Percentiles rank a stretch among this genome's conserved stretches.
These are phyloP conservation scores for Oncorhynchus clarkii DNA, from an alignment of 2,113 vertebrate genomes.

Conservation along the genomic window DNA sequence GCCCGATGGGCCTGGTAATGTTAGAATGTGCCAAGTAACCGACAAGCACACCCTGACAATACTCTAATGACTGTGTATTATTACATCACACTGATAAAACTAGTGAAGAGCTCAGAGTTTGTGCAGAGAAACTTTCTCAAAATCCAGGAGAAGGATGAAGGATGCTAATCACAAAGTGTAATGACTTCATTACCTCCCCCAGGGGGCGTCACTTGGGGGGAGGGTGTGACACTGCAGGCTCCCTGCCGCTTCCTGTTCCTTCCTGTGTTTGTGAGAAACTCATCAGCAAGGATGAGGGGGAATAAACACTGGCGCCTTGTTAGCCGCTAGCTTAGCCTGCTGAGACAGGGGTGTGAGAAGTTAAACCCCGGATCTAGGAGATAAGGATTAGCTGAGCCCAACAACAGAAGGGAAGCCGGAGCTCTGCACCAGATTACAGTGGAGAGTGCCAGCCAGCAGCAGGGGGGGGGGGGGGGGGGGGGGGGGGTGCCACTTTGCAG, in stretches of 20 bases:
- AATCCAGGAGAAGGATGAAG: neutral
- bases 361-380: constrained; percentile 44
- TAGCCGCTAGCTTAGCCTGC: constrained; percentile 42
- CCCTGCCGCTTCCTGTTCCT: neutral
- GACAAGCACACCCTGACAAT: too few relatives aligned
- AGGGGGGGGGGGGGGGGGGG: neutral
- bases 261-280: constrained; percentile 3
- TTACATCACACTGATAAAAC: too few relatives aligned
- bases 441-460: neutral
- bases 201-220: neutral
- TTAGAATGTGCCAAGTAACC: too few relatives aligned
- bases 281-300: constrained; percentile 9
- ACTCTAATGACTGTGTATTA: too few relatives aligned
- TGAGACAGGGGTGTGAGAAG: constrained; percentile 34
- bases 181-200: neutral
- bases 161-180: neutral
- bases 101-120: too few relatives aligned
- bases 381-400: constrained; percentile 48
- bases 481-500: neutral
- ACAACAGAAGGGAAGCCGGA: constrained; percentile 35
- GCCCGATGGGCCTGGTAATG: too few relatives aligned
- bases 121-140: neutral
- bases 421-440: constrained; percentile 30
- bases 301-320: constrained; percentile 22
- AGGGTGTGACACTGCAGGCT: neutral